Percentiles rank a stretch among this genome's conserved stretches.
Conservation (phyloP, 2,113 vertebrate species). For the Odobenus rosmarus region DNA sequence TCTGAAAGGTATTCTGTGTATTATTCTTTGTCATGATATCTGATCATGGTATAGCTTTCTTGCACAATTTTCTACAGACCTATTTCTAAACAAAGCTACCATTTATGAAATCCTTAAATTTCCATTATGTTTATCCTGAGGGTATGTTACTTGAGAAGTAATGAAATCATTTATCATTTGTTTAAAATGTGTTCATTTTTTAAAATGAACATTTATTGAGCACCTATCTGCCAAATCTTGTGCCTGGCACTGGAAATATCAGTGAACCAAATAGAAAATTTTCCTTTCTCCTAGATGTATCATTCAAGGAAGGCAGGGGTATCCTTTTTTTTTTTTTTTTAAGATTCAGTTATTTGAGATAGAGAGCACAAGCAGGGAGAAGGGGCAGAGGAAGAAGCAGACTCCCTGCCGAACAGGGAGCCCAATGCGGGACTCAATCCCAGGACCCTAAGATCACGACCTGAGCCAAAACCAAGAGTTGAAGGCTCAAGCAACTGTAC, state of each 20-base stretch:
- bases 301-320: background rate
- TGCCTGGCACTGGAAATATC: background rate
- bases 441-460: background rate
- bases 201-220: background rate
- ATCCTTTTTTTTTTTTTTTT: background rate
- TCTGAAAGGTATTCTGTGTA: background rate
- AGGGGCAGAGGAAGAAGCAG: background rate
- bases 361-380: too few relatives aligned
- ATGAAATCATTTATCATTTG: background rate
- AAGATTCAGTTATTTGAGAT: too few relatives aligned
- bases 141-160: background rate
- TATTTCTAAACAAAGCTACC: constrained; percentile 21
- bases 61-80: background rate
- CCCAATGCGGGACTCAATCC: background rate
- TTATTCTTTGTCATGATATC: background rate
- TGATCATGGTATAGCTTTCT: background rate
- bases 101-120: constrained; percentile 39
- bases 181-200: background rate
- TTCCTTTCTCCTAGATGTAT: background rate
- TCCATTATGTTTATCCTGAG: background rate
- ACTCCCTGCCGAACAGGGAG: background rate
- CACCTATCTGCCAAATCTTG: background rate
- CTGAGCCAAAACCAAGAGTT: background rate
- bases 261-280: background rate
- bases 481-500: background rate